Evolutionary conservation across 2,113 vertebrate genomes (phyloP).

Genomic region (Mormyrus lacerda): DNA sequence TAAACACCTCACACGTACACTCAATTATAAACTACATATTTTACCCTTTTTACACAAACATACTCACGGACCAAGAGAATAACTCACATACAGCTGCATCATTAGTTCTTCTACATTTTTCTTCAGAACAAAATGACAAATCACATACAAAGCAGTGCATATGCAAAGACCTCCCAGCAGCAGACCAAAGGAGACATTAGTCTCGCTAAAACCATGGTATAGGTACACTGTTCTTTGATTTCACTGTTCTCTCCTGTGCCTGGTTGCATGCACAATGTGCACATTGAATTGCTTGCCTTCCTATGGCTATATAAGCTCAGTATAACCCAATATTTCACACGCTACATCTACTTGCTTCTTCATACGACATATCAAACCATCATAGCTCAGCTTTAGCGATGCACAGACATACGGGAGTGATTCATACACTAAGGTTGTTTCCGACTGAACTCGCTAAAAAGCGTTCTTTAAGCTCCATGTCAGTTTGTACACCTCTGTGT

Average conservation of each 20-base stretch:
- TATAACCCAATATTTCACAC: neutral
- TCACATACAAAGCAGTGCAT: neutral
- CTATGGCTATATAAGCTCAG: neutral
- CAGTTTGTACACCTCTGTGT: constrained; percentile 41
- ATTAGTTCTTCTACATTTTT: neutral
- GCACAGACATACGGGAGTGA: neutral
- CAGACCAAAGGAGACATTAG: neutral
- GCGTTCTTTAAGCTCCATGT: constrained; percentile 23
- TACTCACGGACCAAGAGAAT: neutral
- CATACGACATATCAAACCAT: neutral
- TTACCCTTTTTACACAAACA: neutral
- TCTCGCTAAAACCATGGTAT: neutral
- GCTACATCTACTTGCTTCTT: neutral
- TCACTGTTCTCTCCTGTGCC: neutral
- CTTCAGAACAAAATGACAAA: neutral
- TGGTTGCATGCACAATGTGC: neutral
- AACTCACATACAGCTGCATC: neutral
- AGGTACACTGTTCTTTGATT: neutral
- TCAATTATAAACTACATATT: neutral
- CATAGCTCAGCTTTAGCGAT: neutral
- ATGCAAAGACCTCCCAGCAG: neutral
- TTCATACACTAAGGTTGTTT: neutral
- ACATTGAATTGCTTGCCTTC: neutral
- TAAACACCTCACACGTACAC: neutral
- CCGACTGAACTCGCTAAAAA: constrained; percentile 5